These are phyloP conservation scores for Atta cephalotes DNA, from an alignment of 1,140 invertebrate genomes.

Conservation along the genomic window DNA sequence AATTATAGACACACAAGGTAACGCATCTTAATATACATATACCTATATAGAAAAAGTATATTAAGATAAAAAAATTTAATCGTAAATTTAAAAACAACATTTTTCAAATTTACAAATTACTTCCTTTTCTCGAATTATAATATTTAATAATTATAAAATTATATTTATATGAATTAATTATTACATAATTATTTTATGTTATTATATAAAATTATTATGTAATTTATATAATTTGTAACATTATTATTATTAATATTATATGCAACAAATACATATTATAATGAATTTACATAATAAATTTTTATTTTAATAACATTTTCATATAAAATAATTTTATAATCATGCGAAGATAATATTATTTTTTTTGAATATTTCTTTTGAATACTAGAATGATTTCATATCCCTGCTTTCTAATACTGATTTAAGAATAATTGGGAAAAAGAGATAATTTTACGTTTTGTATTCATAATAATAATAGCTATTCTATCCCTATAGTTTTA, in stretches of 20 bases:
- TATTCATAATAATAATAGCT: constrained; percentile 36
- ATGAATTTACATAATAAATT: neutral
- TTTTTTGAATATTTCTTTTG: neutral
- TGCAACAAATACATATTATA: neutral
- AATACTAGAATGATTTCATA: neutral
- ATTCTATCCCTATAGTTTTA: constrained; percentile 22
- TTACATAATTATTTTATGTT: neutral
- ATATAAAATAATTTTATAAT: neutral
- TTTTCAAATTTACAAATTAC: neutral
- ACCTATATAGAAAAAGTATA: neutral
- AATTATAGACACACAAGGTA: constrained; percentile 6
- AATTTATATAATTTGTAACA: neutral
- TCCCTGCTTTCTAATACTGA: neutral
- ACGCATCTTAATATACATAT: neutral
- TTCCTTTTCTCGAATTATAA: neutral
- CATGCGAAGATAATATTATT: neutral
- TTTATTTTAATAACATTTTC: neutral
- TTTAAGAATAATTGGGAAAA: neutral
- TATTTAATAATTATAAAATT: neutral
- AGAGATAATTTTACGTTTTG: constrained; percentile 2
- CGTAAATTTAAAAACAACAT: neutral
- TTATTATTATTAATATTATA: neutral
- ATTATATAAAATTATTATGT: neutral
- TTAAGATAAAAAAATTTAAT: constrained; percentile 12
- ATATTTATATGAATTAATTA: neutral